A percentile compares a stretch with the other conserved stretches of the same genome.
Conservation (phyloP, 2,113 vertebrate species). For the Amphiprion percula region DNA sequence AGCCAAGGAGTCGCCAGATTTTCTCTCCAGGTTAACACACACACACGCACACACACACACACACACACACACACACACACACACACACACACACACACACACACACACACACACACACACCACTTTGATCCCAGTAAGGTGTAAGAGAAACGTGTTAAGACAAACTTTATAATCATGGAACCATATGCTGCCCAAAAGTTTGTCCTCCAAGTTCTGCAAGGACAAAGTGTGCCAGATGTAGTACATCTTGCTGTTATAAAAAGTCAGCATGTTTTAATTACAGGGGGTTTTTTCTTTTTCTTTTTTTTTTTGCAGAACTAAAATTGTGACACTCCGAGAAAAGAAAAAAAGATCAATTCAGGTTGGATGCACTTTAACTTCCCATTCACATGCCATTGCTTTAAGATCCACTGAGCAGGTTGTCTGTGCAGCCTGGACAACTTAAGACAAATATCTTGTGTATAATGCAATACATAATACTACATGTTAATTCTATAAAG, state of each 20-base stretch:
- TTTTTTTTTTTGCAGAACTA: too few species aligned
- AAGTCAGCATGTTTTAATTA: neutral
- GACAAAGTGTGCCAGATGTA: constrained; percentile 24
- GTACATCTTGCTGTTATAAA: neutral
- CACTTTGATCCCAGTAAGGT: constrained; percentile 10
- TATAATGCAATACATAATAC: too few species aligned
- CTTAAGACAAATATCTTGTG: too few species aligned
- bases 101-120: neutral
- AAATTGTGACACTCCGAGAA: too few species aligned
- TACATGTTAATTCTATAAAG: too few species aligned
- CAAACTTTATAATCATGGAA: constrained; percentile 11
- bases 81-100: neutral
- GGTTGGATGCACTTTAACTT: too few species aligned
- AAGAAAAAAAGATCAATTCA: too few species aligned
- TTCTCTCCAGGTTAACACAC: constrained; percentile 17
- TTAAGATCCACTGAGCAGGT: too few species aligned
- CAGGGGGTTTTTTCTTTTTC: too few species aligned
- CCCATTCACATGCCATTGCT: too few species aligned
- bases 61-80: neutral
- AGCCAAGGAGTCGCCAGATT: neutral
- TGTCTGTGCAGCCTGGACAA: too few species aligned
- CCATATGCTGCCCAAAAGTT: constrained; percentile 3
- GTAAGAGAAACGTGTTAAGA: neutral
- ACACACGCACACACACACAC: neutral
- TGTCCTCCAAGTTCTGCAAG: neutral